These are phyloP conservation scores for Arctopsyche grandis DNA, from an alignment of 1,140 invertebrate genomes.

Conservation along the genomic window DNA sequence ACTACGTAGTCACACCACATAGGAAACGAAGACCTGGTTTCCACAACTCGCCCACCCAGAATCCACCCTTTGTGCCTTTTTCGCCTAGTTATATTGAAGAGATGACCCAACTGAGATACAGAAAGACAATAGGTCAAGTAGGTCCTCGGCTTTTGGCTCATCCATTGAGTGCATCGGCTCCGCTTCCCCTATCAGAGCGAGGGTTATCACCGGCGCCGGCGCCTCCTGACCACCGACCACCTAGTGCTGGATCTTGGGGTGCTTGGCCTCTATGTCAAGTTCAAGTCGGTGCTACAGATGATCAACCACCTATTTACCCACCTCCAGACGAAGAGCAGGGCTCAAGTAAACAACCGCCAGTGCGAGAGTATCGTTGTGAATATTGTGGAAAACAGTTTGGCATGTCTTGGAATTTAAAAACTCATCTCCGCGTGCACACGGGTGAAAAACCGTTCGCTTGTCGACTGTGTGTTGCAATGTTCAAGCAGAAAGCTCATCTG, in stretches of 20 bases:
- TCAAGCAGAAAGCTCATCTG: conserved; percentile 88
- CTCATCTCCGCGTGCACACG: conserved; percentile 84
- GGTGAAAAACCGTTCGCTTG: conserved; percentile 90
- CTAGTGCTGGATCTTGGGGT: conserved; percentile 77
- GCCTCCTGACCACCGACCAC: conserved; percentile 73
- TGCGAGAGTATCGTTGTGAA: conserved; percentile 84
- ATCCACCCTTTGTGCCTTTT: conserved; percentile 85
- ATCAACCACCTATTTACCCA: conserved; percentile 66
- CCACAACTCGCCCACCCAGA: conserved; percentile 84
- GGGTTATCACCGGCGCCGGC: conserved; percentile 68
- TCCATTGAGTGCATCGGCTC: conserved; percentile 75
- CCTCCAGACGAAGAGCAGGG: conserved; percentile 64
- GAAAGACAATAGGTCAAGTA: conserved; percentile 60
- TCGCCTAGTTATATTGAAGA: conserved; percentile 77
- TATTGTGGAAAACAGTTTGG: conserved; percentile 91
- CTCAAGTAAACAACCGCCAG: conserved; percentile 69
- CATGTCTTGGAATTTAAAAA: conserved; percentile 90
- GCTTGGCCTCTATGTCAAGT: conserved; percentile 72
- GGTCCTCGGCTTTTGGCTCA: conserved; percentile 67
- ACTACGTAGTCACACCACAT: conserved; percentile 85
- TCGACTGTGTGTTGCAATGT: conserved; percentile 87
- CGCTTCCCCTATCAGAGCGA: conserved; percentile 73
- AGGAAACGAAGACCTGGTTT: conserved; percentile 84
- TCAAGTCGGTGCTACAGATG: conserved; percentile 68
- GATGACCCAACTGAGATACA: conserved; percentile 64